Base-by-base conservation (phyloP, 2,113 vertebrate genomes). In the Regulus satrapa region DNA sequence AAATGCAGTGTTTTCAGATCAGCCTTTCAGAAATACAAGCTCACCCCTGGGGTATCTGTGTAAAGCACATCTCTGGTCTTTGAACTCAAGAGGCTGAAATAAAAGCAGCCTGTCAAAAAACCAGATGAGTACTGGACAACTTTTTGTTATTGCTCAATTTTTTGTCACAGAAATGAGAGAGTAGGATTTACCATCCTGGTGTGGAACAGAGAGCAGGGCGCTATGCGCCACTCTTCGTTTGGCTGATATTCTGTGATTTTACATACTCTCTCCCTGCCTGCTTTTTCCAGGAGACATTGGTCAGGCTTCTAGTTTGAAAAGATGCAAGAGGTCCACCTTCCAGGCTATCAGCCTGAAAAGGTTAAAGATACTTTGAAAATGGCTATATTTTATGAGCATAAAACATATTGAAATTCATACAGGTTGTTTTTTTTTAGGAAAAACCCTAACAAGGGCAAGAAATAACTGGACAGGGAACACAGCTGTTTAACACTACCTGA, bases 361-460 rank as follows among this genome's bases (percentile, higher is more conserved):
- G 67, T 92, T 88, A 80, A 91, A 81, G 55, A n/a, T 88, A 58
- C 55, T 90, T 88, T 51, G 59, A 77, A 86, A 94, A 88, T 3
- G 0, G 25, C 51, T 71, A 0, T 74, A 54, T 84, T 90, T 76
- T 74, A 55, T 88, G 75, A 76, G 69, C 67, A n/a, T 40, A 80
- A 71, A 92, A 18, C 13, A 31, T 28, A 31, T 4, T 77, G 59
- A 88, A 91, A 83, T 95, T 73, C 38, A 7, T 3, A 80, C 46
- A 66, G 52, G 34, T 88, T 46, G 6, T 36, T 88, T 94, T 91
- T 94, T 91, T 54, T 38, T 81, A 41, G 75, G 51, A 74, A 89
- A 55, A 66, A 59, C 32, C 7, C 4, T 52, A 64, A 52, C 19
- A 81, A 74, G 43, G 63, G 20, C 46, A 63, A 71, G 61, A 86